Conservation (phyloP, 2,888 invertebrate genomes). For the Hemaris fuciformis region DNA sequence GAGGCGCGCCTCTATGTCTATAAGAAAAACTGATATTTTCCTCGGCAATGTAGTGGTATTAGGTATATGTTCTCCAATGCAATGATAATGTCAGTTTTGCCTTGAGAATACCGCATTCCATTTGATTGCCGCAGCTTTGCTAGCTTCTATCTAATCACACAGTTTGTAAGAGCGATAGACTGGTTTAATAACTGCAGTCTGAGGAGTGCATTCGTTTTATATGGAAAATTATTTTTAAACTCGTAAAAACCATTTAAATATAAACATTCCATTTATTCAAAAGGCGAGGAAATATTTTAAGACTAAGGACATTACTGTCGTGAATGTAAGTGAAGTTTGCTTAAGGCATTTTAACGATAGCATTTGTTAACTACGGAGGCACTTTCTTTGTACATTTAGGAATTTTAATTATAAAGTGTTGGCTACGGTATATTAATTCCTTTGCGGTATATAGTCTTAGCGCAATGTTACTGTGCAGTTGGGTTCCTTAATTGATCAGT, state of each 20-base stretch:
- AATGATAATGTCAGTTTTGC: constrained; percentile 58
- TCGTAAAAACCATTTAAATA: not conserved
- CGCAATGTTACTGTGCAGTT: not conserved
- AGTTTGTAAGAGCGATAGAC: not conserved
- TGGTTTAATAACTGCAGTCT: not conserved
- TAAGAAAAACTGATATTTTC: constrained; percentile 26
- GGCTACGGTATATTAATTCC: constrained; percentile 17
- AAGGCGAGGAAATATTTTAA: not conserved
- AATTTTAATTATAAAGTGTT: constrained; percentile 6
- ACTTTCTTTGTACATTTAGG: constrained; percentile 5
- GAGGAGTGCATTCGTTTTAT: not conserved
- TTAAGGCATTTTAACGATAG: not conserved
- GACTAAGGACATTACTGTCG: constrained; percentile 1
- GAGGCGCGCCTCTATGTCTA: not conserved
- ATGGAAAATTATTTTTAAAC: not conserved
- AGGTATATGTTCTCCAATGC: constrained; percentile 48
- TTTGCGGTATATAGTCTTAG: constrained; percentile 11
- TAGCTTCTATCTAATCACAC: constrained; percentile 49
- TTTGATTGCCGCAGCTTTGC: constrained; percentile 39
- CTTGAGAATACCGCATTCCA: constrained; percentile 62
- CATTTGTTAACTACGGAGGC: constrained; percentile 3
- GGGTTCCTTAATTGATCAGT: not conserved
- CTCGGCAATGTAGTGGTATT: constrained; percentile 25
- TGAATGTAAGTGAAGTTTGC: not conserved
- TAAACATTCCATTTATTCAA: not conserved